These are phyloP conservation scores for Pelodytes ibericus DNA, from an alignment of 2,797 vertebrate genomes.

Conservation along the genomic window DNA sequence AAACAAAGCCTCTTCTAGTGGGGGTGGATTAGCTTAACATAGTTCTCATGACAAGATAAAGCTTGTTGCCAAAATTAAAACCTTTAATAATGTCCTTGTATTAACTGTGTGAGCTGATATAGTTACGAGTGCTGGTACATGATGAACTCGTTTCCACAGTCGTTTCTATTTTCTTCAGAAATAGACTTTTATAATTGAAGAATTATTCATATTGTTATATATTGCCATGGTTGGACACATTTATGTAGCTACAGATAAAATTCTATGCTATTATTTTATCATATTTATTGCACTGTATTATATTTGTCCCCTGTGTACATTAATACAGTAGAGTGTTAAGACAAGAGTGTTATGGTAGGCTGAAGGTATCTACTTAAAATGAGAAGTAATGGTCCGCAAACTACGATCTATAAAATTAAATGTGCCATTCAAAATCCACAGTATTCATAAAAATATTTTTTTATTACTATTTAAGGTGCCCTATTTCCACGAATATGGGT, in stretches of 20 bases:
- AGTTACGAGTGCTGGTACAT: neutral
- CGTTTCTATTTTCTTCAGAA: neutral
- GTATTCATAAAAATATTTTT: neutral
- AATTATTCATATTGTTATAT: neutral
- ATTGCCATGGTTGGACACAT: neutral
- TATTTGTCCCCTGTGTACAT: neutral
- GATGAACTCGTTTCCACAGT: neutral
- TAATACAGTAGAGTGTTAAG: constrained; percentile 5
- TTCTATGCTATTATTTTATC: constrained; percentile 14
- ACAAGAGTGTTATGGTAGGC: neutral
- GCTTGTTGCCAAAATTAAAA: neutral
- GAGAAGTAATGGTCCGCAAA: constrained; percentile 9
- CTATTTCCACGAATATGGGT: neutral
- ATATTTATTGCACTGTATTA: constrained; percentile 5
- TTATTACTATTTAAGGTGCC: neutral
- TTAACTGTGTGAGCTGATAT: neutral
- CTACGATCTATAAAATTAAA: neutral
- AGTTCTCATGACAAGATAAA: neutral
- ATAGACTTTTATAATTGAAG: constrained; percentile 5
- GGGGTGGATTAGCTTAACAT: neutral
- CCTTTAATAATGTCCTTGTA: neutral
- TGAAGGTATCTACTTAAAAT: constrained; percentile 12
- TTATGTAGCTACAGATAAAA: neutral
- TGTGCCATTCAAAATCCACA: neutral
- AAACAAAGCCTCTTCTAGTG: neutral